A percentile compares a stretch with the other conserved stretches of the same genome.
Conservation (phyloP, 2,113 vertebrate genomes). For the Bungarus multicinctus region DNA sequence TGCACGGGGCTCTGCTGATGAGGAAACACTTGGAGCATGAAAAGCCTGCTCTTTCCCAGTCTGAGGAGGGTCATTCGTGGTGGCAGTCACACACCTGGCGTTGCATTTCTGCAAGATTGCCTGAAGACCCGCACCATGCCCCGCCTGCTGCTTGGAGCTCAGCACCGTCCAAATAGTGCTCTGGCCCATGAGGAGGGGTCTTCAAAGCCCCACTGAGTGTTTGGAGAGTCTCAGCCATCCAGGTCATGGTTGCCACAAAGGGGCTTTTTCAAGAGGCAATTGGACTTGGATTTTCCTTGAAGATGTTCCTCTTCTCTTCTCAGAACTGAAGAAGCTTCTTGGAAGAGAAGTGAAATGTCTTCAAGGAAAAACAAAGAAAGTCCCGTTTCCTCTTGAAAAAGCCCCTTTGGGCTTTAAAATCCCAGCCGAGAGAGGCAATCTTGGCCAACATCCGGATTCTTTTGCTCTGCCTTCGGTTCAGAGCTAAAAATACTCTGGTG, state of each 20-base stretch:
- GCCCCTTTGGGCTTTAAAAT: neutral
- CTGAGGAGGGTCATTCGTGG: neutral
- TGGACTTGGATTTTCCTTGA: neutral
- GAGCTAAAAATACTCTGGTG: slow-evolving; percentile 60
- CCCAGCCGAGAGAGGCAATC: neutral
- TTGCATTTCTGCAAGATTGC: neutral
- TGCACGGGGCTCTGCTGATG: neutral
- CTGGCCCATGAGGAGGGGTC: neutral
- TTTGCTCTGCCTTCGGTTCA: slow-evolving; percentile 38
- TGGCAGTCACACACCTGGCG: neutral
- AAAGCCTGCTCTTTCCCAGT: neutral
- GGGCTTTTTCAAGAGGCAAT: neutral
- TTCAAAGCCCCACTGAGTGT: neutral
- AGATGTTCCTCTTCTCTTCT: neutral
- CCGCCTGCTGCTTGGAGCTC: neutral
- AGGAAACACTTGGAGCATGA: neutral
- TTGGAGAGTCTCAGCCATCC: too few species aligned
- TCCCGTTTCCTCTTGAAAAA: neutral
- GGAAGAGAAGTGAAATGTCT: too few species aligned
- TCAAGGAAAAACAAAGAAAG: neutral
- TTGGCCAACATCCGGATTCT: neutral
- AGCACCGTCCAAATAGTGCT: neutral
- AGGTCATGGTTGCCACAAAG: neutral
- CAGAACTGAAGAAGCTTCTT: neutral
- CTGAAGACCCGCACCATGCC: neutral